Percentiles rank a stretch among this genome's conserved stretches.
These are phyloP conservation scores for Stenotaenia linearis DNA, from an alignment of 2,888 invertebrate species.

Conservation along the genomic window DNA sequence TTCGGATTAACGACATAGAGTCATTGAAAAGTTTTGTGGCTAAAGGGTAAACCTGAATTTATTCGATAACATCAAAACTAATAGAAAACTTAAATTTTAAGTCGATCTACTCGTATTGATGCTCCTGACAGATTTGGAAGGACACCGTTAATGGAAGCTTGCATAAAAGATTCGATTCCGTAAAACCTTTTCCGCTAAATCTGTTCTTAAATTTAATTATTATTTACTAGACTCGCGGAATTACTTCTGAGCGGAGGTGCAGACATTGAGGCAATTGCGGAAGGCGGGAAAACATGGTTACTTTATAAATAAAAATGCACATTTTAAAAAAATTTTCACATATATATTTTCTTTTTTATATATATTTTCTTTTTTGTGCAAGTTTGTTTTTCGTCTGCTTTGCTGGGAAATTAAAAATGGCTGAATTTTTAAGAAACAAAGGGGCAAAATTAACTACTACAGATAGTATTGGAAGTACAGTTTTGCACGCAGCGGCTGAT, in stretches of 20 bases:
- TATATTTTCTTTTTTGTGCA: background rate
- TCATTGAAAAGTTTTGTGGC: background rate
- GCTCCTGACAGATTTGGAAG: background rate
- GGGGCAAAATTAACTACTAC: background rate
- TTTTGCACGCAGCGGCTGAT: constrained; percentile 30
- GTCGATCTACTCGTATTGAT: background rate
- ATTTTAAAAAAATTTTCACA: background rate
- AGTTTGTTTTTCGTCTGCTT: constrained; percentile 12
- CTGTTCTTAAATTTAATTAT: background rate
- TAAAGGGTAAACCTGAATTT: background rate
- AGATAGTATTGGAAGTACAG: background rate
- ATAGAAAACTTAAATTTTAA: background rate
- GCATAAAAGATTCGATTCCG: constrained; percentile 6
- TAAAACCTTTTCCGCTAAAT: background rate
- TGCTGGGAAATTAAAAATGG: constrained; percentile 10
- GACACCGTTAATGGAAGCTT: constrained; percentile 1
- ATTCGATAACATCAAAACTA: background rate
- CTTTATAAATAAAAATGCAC: background rate
- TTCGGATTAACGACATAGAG: background rate
- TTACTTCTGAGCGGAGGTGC: background rate
- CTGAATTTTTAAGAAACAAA: background rate
- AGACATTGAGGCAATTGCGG: background rate
- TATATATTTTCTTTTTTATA: background rate
- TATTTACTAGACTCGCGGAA: background rate
- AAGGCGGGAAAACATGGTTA: background rate